These are phyloP conservation scores for Homarus americanus DNA, from an alignment of 1,140 invertebrate species.

Conservation along the genomic window DNA sequence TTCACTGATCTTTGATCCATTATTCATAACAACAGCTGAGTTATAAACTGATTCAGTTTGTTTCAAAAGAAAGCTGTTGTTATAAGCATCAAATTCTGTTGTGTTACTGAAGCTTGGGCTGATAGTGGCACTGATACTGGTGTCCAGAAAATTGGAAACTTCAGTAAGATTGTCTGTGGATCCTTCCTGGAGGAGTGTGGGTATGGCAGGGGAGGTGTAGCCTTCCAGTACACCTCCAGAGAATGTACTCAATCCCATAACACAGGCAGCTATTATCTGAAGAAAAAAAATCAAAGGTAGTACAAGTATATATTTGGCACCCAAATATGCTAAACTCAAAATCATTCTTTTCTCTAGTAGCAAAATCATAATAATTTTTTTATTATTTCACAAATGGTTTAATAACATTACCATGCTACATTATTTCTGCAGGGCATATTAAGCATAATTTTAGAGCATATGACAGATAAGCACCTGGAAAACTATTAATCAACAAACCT, in stretches of 20 bases:
- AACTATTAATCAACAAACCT: slow-evolving; percentile 2
- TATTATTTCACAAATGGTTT: too few species aligned
- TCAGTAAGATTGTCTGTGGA: not conserved
- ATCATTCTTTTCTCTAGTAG: too few species aligned
- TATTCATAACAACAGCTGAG: not conserved
- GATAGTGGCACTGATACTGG: not conserved
- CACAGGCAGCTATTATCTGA: slow-evolving; percentile 62
- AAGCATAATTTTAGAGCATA: too few species aligned
- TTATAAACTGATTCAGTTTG: not conserved
- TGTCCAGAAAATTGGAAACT: not conserved
- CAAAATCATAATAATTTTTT: too few species aligned
- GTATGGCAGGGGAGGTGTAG: slow-evolving; percentile 54
- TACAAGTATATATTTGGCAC: too few species aligned
- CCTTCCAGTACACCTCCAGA: slow-evolving; percentile 61
- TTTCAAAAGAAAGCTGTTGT: not conserved
- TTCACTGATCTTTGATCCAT: not conserved
- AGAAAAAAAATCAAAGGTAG: too few species aligned
- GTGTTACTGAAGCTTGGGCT: not conserved
- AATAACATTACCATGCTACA: too few species aligned
- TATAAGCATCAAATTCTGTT: not conserved
- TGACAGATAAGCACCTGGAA: too few species aligned
- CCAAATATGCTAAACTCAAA: too few species aligned
- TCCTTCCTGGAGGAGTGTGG: slow-evolving; percentile 38
- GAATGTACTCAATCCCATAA: slow-evolving; percentile 56
- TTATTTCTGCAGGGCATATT: too few species aligned